Evolutionary conservation across 1,140 invertebrate species (phyloP).

Genomic region (Achroia grisella): DNA sequence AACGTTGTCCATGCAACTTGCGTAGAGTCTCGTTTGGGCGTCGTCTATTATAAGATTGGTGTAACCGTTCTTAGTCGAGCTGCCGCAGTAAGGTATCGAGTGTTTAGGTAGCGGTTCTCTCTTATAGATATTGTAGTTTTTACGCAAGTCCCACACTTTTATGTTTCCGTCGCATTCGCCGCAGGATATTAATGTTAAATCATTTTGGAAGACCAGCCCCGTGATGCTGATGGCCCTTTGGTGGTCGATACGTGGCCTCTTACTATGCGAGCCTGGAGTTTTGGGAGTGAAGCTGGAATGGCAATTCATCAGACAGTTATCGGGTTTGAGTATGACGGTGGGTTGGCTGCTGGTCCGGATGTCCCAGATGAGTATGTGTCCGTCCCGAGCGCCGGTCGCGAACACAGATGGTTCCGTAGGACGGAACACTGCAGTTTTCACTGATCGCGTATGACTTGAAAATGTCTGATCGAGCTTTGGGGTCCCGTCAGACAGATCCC

Average conservation of each 20-base stretch:
- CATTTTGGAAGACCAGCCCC: slow-evolving; percentile 85
- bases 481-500: slow-evolving; percentile 75
- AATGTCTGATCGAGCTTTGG: slow-evolving; percentile 75
- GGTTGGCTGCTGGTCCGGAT: slow-evolving; percentile 71
- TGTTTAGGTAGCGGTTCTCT: slow-evolving; percentile 82
- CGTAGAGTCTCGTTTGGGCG: slow-evolving; percentile 81
- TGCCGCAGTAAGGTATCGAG: slow-evolving; percentile 81
- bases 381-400: slow-evolving; percentile 89
- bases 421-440: slow-evolving; percentile 84
- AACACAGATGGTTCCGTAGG: slow-evolving; percentile 82
- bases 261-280: slow-evolving; percentile 66
- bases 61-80: slow-evolving; percentile 81
- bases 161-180: slow-evolving; percentile 88
- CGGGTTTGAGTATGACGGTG: slow-evolving; percentile 70
- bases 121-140: slow-evolving; percentile 83
- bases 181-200: slow-evolving; percentile 84
- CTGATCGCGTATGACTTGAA: slow-evolving; percentile 83
- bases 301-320: slow-evolving; percentile 78
- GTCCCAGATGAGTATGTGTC: slow-evolving; percentile 90
- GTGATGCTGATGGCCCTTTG: slow-evolving; percentile 77
- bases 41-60: slow-evolving; percentile 85
- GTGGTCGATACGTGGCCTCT: slow-evolving; percentile 48
- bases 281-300: slow-evolving; percentile 70
- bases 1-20: slow-evolving; percentile 88
- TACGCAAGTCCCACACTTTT: slow-evolving; percentile 91